Evolutionary conservation across 1,140 invertebrate species (phyloP).

Genomic region (Ostrea edulis): DNA sequence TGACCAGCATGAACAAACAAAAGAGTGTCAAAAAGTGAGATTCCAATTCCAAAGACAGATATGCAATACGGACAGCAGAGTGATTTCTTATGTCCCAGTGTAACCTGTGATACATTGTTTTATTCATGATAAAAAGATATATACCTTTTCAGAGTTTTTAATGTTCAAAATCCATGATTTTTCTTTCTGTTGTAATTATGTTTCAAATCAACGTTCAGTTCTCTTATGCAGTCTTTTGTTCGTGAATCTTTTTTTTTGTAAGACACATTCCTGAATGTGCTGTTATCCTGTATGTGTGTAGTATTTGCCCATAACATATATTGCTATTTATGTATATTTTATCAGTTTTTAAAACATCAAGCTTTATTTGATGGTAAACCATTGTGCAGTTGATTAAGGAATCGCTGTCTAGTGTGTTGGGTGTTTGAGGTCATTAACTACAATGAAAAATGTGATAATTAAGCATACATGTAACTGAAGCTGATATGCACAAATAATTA

Average conservation of each 20-base stretch:
- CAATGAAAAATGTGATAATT: too few species aligned
- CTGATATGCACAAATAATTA: too few species aligned
- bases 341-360: not conserved
- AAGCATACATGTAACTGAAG: too few species aligned
- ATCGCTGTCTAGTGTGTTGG: too few species aligned
- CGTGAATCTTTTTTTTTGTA: not conserved
- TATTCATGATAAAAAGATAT: not conserved
- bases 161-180: not conserved
- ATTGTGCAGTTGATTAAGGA: too few species aligned
- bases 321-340: not conserved
- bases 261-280: not conserved
- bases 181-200: not conserved
- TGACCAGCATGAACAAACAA: constrained; percentile 78
- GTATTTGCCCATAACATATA: not conserved
- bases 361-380: not conserved
- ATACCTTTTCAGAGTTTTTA: not conserved
- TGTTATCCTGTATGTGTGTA: not conserved
- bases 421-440: too few species aligned
- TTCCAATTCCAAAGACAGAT: constrained; percentile 14
- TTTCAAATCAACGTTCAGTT: not conserved
- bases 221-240: not conserved
- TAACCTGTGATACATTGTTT: constrained; percentile 30
- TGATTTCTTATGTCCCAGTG: not conserved
- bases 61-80: constrained; percentile 18
- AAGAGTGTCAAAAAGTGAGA: constrained; percentile 40